A percentile compares a stretch with the other conserved stretches of the same genome.
Conservation (phyloP, 2,888 invertebrate species). For the Darwinula stevensoni region DNA sequence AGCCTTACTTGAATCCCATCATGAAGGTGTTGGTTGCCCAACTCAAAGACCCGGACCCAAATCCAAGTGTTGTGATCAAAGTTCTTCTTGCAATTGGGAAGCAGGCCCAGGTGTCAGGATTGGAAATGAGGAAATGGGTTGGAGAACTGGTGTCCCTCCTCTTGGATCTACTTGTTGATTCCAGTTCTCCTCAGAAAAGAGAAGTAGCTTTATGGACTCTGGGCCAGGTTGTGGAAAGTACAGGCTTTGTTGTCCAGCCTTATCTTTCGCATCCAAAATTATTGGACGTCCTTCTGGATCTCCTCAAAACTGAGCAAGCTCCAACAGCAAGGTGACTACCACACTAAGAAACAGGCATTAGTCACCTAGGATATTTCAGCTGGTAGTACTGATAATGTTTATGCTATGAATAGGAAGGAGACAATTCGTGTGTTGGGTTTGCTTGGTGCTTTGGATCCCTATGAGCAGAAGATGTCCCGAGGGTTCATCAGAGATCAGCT, state of each 20-base stretch:
- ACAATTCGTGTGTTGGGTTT: slow-evolving; percentile 82
- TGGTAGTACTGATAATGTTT: too few relatives aligned
- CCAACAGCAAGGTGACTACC: slow-evolving; percentile 35
- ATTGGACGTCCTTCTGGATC: slow-evolving; percentile 71
- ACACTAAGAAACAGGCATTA: too few relatives aligned
- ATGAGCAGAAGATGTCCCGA: slow-evolving; percentile 80
- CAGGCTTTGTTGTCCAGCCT: slow-evolving; percentile 81
- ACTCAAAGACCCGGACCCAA: slow-evolving; percentile 60
- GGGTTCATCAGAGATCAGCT: slow-evolving; percentile 59
- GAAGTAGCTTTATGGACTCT: slow-evolving; percentile 85
- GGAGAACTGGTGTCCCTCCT: slow-evolving; percentile 63
- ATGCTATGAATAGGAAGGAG: slow-evolving; percentile 43
- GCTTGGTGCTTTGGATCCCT: slow-evolving; percentile 88
- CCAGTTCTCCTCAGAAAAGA: slow-evolving; percentile 73
- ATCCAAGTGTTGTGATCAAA: slow-evolving; percentile 75
- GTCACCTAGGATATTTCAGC: too few relatives aligned
- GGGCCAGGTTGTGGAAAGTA: slow-evolving; percentile 82
- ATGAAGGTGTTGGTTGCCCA: slow-evolving; percentile 69
- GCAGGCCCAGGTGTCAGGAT: slow-evolving; percentile 58
- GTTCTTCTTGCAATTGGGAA: slow-evolving; percentile 81
- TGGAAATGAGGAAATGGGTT: slow-evolving; percentile 65
- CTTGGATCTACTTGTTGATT: slow-evolving; percentile 79
- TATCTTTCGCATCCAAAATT: slow-evolving; percentile 77
- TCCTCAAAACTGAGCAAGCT: slow-evolving; percentile 86
- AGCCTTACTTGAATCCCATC: slow-evolving; percentile 88